Evolutionary conservation across 2,888 invertebrate genomes (phyloP).

Genomic region (Microctonus brassicae): DNA sequence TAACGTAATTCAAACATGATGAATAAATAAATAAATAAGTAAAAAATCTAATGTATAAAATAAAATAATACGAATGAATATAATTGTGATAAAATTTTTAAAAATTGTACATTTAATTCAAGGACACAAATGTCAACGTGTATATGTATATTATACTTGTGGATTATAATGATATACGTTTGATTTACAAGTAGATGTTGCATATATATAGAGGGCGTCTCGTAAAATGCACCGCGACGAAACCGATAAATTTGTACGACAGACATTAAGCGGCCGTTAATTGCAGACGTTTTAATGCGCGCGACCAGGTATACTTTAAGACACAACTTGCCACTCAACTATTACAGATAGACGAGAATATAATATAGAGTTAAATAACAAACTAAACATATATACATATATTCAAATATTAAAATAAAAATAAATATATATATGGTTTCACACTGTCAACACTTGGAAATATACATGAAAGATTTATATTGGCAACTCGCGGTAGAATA

Average conservation of each 20-base stretch:
- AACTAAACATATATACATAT: not conserved
- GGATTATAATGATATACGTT: constrained; percentile 29
- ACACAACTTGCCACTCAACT: constrained; percentile 3
- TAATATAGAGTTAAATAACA: constrained; percentile 12
- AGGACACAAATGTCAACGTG: constrained; percentile 18
- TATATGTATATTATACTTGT: not conserved
- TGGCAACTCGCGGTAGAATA: not conserved
- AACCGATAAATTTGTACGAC: constrained; percentile 39
- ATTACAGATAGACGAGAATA: not conserved
- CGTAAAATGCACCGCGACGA: constrained; percentile 39
- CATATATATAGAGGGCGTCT: constrained; percentile 26
- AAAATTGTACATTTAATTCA: constrained; percentile 10
- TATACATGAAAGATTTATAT: constrained; percentile 14
- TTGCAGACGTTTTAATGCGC: constrained; percentile 39
- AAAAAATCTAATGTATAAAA: not conserved
- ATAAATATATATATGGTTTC: not conserved
- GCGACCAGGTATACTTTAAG: constrained; percentile 15
- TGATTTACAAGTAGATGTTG: constrained; percentile 25
- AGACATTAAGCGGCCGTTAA: constrained; percentile 41
- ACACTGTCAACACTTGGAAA: constrained; percentile 14
- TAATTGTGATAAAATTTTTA: not conserved
- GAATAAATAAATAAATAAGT: not conserved
- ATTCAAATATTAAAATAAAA: not conserved
- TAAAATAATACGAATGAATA: not conserved
- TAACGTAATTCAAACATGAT: constrained; percentile 4